Base-by-base conservation (phyloP, 2,888 invertebrate genomes). In the Synergus laeviventris region DNA sequence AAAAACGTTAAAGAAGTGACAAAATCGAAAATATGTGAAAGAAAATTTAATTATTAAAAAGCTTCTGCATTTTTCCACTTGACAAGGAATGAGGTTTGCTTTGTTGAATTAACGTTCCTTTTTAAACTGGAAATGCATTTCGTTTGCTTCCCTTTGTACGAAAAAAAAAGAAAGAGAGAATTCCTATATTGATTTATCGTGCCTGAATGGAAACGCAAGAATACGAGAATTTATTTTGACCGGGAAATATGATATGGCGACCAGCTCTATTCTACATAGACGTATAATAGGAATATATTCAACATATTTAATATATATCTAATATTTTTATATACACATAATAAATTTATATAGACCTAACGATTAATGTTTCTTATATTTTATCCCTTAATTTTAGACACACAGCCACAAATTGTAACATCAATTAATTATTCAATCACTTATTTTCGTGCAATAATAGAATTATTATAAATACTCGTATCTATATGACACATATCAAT, bases 361-460 rank as follows among this genome's bases (percentile, higher is more conserved):
- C n/a, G 49, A 54, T 49, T 31, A 70, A 54, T 54, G n/a, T 49
- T 14, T 31, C 45, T 70, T 45, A 70, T 54, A 24, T 14, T 14
- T 24, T 59, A 24, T 14, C 9, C 18, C 9, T 24, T 59, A 70
- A 49, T 11, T 36, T 70, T 36, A 70, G n/a, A 70, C 16, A 70
- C 49, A 70, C 70, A 49, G 11, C 24, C 49, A 54, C 54, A 31
- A 70, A 54, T 49, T 49, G 70, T 45, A 70, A 70, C 70, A 49
- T 70, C 49, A 18, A 70, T 54, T 70, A 70, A 54, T 36, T 70
- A 70, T 70, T 18, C 49, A 31, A 70, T n/a, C 70, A 70, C 31
- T 70, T 70, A 70, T 70, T 54, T 54, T 45, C 36, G 70, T 70
- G 49, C 49, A 49, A 18, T 70, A 70, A 70, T n/a, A 54, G 24